Base-by-base conservation (phyloP, 92 coral and sea anemone species). In the Galaxea fascicularis region DNA sequence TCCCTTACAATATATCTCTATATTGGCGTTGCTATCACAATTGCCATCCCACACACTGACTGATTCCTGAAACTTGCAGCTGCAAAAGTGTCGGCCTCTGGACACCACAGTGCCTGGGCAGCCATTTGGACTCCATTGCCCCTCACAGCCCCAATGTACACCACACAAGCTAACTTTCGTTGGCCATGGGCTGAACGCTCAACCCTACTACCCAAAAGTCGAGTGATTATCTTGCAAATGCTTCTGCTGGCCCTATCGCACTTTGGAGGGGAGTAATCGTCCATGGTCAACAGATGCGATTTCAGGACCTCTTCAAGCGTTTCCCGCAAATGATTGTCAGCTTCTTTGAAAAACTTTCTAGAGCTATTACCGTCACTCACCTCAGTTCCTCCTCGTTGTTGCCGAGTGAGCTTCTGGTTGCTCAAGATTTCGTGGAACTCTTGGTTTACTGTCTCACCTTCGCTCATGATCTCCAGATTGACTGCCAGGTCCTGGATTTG, bases 141-240 rank as follows among this genome's bases (percentile, higher is more conserved):
- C 60, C 78, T 88, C 17, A 91, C 85, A 2, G 94, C 94, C n/a
- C 92, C 92, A 67, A 88, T 88, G 81, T 78, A 91, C 39, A 91
- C 94, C 71, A 84, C 31, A 49, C 94, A 91, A 5, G 86, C 84
- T 28, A 78, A 56, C 41, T 91, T 91, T 15, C 80, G 65, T 41
- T 78, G 94, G 0, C 80, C 71, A 1, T 79, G 79, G 5, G 39
- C 57, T 4, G 79, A 21, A 21, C 29, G 51, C 10, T 81, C 54
- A 1, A 30, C 68, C 10, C 52, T 31, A 15, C 70, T 52, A 22
- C 81, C 74, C 28, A 74, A 45, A 25, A 83, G 77, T 21, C 73
- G 76, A 12, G 80, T 73, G 5, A 75, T 49, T 29, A 83, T 65
- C 64, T 74, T 45, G 28, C 82, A 45, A 8, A 83, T 63, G 49